These are phyloP conservation scores for Blastobasis adustella DNA, from an alignment of 2,888 invertebrate genomes.

Conservation along the genomic window DNA sequence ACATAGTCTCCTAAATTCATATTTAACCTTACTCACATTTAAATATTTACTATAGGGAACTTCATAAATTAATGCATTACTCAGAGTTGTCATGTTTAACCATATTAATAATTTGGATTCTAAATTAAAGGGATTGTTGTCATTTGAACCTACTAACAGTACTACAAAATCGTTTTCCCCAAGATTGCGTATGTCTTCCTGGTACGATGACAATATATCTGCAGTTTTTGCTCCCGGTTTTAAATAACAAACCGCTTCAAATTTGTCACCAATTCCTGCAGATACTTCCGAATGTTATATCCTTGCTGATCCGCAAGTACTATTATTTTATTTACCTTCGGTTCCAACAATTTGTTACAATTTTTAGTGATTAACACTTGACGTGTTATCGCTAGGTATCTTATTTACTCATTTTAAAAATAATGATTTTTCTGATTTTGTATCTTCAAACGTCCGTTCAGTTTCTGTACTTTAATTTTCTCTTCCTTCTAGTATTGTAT, in stretches of 20 bases:
- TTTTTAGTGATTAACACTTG: too few relatives aligned
- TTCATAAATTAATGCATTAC: slow-evolving; percentile 3
- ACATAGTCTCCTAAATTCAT: slow-evolving; percentile 5
- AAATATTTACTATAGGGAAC: slow-evolving; percentile 6
- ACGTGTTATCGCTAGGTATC: neutral
- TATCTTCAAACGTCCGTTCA: neutral
- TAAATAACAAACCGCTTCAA: neutral
- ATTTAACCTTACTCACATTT: slow-evolving; percentile 9
- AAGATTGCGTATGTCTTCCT: neutral
- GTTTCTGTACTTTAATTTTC: neutral
- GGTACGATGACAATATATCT: neutral
- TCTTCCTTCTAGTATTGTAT: neutral
- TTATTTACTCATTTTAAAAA: neutral
- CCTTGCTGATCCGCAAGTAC: neutral
- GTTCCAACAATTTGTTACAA: neutral
- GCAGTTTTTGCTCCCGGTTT: neutral
- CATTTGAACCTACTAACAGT: neutral
- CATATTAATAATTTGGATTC: neutral
- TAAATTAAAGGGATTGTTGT: neutral
- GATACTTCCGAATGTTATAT: neutral
- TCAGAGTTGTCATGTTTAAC: neutral
- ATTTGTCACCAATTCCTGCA: neutral
- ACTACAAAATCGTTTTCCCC: neutral
- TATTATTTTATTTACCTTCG: neutral
- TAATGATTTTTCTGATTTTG: neutral